Evolutionary conservation across 30 jellyfish, hydroid and myxozoan genomes (phyloP), one percentile per base, ranked within the genome.

Genomic region (Cassiopea andromeda): DNA sequence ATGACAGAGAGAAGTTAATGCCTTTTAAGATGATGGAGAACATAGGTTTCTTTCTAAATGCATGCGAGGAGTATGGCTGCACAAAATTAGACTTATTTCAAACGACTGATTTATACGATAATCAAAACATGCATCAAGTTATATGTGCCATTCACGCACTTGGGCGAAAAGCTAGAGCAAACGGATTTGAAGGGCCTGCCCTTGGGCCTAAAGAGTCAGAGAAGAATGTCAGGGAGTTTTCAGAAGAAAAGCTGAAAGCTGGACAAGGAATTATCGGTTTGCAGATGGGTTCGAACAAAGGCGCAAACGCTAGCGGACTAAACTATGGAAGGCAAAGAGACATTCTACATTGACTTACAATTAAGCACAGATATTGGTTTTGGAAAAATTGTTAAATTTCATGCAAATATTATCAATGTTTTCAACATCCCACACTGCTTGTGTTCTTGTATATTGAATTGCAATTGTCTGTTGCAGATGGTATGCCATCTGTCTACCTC

Each of bases 41-140:
- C 76, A 97, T 97, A 44, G 97, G 97, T 46, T 70, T 77, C 69
- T 97, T 97, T 78, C 79, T 97, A 45, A 69, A 54, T 17, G 98
- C 89, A 54, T 89, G 97, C 89, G 97, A 81, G 64, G 61, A 88
- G 6, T 93, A 77, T 81, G 99, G 99, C 64, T 70, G 91, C 72
- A 46, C 79, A 5, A 83, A 87, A 46, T 75, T 92, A 48, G 99
- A 97, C 80, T 54, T 92, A 45, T 97, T 97, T 81, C 99, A 97
- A 79, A 87, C 98, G 67, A 94, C 93, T 14, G 98, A 97, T 74
- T 87, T 97, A 15, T 85, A 87, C 44, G 99, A 97, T 46, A 85
- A 85, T 47, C 97, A 91, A 84, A 97, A 97, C 92, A 97, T 97
- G 99, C 90, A 73, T 59, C 99, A 97, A 68, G 99, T 97, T 18